Percentiles rank a stretch among this genome's conserved stretches.
Conservation (phyloP, 2,888 invertebrate species). For the Ophion obscuratus region DNA sequence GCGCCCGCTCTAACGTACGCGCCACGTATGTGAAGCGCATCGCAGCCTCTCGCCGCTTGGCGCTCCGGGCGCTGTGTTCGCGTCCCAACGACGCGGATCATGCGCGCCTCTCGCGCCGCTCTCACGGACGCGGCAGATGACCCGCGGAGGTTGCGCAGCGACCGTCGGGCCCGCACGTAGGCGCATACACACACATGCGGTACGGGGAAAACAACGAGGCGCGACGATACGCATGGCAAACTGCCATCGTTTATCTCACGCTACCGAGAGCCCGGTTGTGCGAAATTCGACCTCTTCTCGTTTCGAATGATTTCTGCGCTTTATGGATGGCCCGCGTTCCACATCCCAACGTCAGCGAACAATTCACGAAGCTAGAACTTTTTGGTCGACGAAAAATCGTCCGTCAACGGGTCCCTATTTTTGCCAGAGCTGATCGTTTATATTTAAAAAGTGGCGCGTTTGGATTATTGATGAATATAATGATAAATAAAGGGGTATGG, state of each 20-base stretch:
- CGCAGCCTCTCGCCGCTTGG: slow-evolving; percentile 18
- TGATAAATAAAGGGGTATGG: too few relatives aligned
- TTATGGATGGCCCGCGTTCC: neutral
- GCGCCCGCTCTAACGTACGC: slow-evolving; percentile 53
- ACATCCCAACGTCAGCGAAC: too few relatives aligned
- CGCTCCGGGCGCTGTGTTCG: slow-evolving; percentile 18
- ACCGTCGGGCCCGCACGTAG: neutral
- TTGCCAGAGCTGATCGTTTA: too few relatives aligned
- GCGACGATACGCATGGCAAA: slow-evolving; percentile 5
- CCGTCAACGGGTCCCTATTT: too few relatives aligned
- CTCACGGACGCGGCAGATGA: neutral
- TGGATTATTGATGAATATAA: too few relatives aligned
- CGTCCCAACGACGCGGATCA: neutral
- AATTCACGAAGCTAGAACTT: too few relatives aligned
- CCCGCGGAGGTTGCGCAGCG: neutral
- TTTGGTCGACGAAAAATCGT: too few relatives aligned
- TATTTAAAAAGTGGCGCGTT: too few relatives aligned
- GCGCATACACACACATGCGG: too few relatives aligned
- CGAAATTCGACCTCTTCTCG: neutral
- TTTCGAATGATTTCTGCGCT: neutral
- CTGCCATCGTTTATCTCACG: neutral
- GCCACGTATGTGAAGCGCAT: slow-evolving; percentile 65
- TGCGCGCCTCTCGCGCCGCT: neutral
- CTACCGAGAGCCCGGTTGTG: neutral
- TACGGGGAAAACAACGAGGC: too few relatives aligned